Conservation (phyloP, 2,797 vertebrate genomes). For the Pristis pectinata region DNA sequence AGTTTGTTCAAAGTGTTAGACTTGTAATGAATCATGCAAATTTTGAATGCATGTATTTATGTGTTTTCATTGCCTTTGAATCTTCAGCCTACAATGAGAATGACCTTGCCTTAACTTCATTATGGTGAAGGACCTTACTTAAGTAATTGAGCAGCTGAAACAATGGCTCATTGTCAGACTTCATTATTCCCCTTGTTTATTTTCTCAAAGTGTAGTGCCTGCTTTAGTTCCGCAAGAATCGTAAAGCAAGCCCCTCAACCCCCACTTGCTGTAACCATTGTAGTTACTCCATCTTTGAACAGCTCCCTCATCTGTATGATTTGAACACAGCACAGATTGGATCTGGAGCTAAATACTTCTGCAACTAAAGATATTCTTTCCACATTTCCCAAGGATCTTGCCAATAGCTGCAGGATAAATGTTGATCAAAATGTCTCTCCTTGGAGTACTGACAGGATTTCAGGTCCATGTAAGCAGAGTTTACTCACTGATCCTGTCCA, state of each 20-base stretch:
- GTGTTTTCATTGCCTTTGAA: not conserved
- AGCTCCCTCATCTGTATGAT: not conserved
- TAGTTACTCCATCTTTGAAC: not conserved
- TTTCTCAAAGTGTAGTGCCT: not conserved
- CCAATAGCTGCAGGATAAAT: not conserved
- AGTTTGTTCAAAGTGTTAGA: not conserved
- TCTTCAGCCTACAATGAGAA: not conserved
- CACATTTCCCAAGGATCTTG: not conserved
- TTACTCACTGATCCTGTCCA: too few relatives aligned
- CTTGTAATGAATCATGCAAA: not conserved
- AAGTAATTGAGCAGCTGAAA: not conserved
- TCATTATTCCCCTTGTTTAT: not conserved
- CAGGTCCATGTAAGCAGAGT: not conserved
- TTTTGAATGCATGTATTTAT: not conserved
- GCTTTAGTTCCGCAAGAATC: not conserved
- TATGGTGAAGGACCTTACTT: not conserved
- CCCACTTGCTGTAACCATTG: not conserved
- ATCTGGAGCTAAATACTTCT: not conserved
- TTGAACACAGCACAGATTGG: not conserved
- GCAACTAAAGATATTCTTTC: too few relatives aligned
- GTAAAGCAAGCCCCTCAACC: not conserved
- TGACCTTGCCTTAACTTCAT: not conserved
- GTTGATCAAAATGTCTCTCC: not conserved
- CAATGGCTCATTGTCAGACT: not conserved
- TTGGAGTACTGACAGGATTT: not conserved